A percentile compares a stretch with the other conserved stretches of the same genome.
Conservation (phyloP, 2,797 vertebrate species). For the Acropternis orthonyx region DNA sequence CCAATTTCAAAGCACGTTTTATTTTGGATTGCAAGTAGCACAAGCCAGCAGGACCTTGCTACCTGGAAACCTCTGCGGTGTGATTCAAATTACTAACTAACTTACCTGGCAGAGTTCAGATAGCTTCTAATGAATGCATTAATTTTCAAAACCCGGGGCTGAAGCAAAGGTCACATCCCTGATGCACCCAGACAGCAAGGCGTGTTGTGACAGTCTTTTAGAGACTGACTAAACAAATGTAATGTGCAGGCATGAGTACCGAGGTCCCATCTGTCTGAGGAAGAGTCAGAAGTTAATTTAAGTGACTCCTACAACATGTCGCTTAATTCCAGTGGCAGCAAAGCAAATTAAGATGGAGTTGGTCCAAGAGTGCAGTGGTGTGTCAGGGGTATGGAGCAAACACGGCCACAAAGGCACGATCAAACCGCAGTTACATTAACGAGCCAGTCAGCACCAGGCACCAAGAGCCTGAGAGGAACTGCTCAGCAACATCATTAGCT, state of each 20-base stretch:
- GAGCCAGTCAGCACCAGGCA: not conserved
- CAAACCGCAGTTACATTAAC: not conserved
- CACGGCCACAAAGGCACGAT: conserved; percentile 8
- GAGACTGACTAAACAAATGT: conserved; percentile 15
- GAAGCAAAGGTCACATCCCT: not conserved
- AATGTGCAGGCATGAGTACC: not conserved
- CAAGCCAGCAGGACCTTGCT: accelerated
- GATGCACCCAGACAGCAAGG: not conserved
- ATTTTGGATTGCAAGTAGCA: not conserved
- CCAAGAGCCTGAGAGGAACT: not conserved
- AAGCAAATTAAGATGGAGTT: conserved; percentile 57
- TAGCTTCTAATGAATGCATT: not conserved
- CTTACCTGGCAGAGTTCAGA: not conserved
- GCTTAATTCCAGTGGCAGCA: conserved; percentile 46
- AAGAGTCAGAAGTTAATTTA: conserved; percentile 63
- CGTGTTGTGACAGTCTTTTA: not conserved
- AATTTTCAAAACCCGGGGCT: not conserved
- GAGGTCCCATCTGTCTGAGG: conserved; percentile 30
- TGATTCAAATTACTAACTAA: not conserved
- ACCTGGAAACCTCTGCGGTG: not conserved
- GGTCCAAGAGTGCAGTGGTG: conserved; percentile 15
- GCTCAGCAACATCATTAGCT: conserved; percentile 59
- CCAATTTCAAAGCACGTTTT: accelerated
- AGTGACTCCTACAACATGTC: conserved; percentile 41
- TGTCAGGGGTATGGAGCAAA: not conserved